Evolutionary conservation across 2,113 vertebrate species (phyloP), one percentile per base, ranked within the genome.

Genomic region (Panthera uncia): DNA sequence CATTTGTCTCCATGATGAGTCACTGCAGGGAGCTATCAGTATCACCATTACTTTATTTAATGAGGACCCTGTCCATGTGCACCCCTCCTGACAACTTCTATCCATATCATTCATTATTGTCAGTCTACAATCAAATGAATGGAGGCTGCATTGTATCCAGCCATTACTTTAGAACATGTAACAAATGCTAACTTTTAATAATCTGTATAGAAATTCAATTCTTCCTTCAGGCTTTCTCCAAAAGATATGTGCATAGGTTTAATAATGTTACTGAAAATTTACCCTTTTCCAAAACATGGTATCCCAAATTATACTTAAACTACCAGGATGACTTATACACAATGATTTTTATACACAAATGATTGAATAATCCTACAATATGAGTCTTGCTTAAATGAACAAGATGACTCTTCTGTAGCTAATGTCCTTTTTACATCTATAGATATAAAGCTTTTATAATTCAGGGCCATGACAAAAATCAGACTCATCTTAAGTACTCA

Each of bases 1-100:
- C 84, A 96, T 98, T 98, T 98, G 83, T 98, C 97, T 98, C 5
- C 92, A 36, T 29, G 92, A 96, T 92, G 95, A 94, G 78, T 98
- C 98, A 95, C 97, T 95, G 96, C 89, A 98, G 97, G 97, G 78
- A 95, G 91, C 93, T 89, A 5, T 96, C 93, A 92, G 79, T 87
- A 96, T 98, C 95, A 94, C 88, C 96, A 93, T 96, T 94, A 90
- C 96, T 98, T 98, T 97, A 91, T 97, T 98, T 98, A 96, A 98
- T 98, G 98, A 97, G 86, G 61, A 82, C 57, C 83, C 82, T 97
- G 61, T 91, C 81, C 96, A 4, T 92, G 25, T 88, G 92, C 52
- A 94, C 71, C 85, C 1, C 12, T 97, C 91, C 80, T 90, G 66
- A 93, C 95, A 98, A 83, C 78, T 85, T 96, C 76, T 84, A 87